phyloP scores from a whole-genome alignment of 1,140 invertebrate species.

The Berghia stephanieae region DNA sequence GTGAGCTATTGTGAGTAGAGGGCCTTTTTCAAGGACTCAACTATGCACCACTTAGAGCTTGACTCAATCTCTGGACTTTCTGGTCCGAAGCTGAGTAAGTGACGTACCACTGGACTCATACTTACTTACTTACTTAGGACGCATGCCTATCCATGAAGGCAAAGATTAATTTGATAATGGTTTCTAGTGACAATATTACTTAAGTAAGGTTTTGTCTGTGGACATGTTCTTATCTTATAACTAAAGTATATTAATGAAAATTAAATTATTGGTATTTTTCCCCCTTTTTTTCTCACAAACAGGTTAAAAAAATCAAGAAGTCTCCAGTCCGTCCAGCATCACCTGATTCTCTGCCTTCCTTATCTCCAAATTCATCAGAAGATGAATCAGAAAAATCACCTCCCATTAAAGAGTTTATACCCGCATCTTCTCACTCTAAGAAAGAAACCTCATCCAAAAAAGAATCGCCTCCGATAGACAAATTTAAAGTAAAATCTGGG shows the following conservation, averaged over 20 bases:
- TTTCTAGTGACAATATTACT: no score
- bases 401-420: background rate
- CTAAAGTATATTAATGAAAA: background rate
- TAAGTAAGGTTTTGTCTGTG: background rate
- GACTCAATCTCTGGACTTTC: no score
- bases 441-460: constrained; percentile 13
- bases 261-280: background rate
- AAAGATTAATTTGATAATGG: no score
- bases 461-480: no score
- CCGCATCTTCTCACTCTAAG: background rate
- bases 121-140: no score
- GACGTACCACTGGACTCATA: no score
- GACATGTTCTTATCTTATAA: background rate
- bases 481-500: no score
- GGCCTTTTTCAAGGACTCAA: no score
- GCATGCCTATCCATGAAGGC: no score
- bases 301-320: constrained; percentile 26
- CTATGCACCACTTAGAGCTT: no score
- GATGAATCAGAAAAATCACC: background rate
- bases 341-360: constrained; percentile 10
- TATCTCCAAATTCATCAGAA: constrained; percentile 20
- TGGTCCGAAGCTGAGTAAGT: no score
- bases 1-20: no score
- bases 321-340: background rate
- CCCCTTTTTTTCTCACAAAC: constrained; percentile 10